Percentiles rank a stretch among this genome's conserved stretches.
phyloP scores from a whole-genome alignment of 2,797 vertebrate species.

The Momotus momota region DNA sequence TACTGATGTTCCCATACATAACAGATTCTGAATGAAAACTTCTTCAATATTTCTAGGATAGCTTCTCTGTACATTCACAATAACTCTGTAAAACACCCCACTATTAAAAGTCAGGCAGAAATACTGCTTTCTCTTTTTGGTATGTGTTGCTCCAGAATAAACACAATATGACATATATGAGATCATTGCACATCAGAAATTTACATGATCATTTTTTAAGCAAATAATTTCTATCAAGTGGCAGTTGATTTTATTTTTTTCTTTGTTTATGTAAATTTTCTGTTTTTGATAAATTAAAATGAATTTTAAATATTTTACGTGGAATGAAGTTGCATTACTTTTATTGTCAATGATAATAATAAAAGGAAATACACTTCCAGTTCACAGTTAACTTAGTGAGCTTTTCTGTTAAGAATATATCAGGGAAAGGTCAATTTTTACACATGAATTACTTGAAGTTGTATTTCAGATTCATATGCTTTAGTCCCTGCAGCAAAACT shows the following conservation, averaged over 20 bases:
- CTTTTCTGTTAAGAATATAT: background rate
- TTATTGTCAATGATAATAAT: background rate
- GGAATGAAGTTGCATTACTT: background rate
- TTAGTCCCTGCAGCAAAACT: constrained; percentile 67
- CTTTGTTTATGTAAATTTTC: background rate
- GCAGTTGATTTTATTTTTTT: fast-evolving
- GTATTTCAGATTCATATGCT: constrained; percentile 52
- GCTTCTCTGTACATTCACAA: background rate
- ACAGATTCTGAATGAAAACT: background rate
- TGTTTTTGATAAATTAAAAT: background rate
- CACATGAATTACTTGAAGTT: background rate
- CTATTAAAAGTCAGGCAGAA: background rate
- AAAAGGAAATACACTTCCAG: background rate
- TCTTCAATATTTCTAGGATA: background rate
- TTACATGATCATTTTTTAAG: background rate
- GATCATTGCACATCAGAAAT: background rate
- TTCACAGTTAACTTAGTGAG: background rate
- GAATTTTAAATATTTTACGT: background rate
- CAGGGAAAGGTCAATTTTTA: constrained; percentile 51
- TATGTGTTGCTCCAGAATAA: background rate
- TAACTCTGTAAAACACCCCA: background rate
- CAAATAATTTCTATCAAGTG: background rate
- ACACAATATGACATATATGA: background rate
- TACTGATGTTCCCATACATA: background rate
- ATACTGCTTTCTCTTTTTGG: background rate